phyloP scores from a whole-genome alignment of 2,113 vertebrate genomes.

The Aptenodytes forsteri region DNA sequence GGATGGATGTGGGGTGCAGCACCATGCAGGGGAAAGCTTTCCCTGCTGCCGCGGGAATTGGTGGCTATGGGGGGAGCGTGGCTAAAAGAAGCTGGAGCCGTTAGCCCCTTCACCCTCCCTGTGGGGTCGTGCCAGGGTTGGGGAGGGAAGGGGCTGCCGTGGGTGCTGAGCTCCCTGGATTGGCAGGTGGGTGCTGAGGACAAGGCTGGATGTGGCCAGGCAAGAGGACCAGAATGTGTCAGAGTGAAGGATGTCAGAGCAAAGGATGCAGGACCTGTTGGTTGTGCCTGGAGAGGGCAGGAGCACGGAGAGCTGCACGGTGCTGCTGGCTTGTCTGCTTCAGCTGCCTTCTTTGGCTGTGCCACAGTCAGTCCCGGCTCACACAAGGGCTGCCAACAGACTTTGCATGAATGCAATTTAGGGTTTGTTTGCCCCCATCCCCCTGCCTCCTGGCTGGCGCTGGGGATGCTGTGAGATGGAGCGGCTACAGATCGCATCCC shows the following conservation, averaged over 20 bases:
- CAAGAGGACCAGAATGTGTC: background rate
- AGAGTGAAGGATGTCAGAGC: background rate
- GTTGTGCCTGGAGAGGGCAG: background rate
- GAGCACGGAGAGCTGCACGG: background rate
- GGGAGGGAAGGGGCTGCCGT: background rate
- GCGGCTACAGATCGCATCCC: background rate
- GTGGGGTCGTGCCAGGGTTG: background rate
- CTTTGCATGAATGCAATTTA: background rate
- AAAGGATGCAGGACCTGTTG: background rate
- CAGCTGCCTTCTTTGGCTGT: background rate
- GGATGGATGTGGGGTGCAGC: background rate
- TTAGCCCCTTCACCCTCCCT: background rate
- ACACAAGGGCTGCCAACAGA: background rate
- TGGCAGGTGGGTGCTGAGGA: background rate
- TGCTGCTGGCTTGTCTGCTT: background rate
- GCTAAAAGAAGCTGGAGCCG: background rate
- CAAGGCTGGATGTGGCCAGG: background rate
- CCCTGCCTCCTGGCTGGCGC: background rate
- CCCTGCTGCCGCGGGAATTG: background rate
- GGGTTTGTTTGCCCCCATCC: background rate
- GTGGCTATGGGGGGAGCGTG: background rate
- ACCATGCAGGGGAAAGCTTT: background rate
- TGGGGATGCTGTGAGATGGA: background rate
- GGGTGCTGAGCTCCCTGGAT: background rate
- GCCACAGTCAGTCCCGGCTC: fast-evolving